Evolutionary conservation across 2,113 vertebrate species (phyloP).

Genomic region (Chauna torquata): DNA sequence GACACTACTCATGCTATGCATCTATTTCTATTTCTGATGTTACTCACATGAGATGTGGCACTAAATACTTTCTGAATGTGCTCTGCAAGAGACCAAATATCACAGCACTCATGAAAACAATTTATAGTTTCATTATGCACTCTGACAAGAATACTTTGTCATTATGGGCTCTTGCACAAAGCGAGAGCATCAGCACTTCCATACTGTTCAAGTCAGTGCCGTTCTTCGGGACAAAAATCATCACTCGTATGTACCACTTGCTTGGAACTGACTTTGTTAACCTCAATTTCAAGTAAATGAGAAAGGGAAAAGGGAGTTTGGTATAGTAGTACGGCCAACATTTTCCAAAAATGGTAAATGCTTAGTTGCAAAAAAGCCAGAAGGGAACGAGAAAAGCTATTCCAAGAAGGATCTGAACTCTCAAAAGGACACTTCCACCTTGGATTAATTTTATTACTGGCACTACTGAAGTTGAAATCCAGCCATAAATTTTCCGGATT

Average conservation of each 20-base stretch:
- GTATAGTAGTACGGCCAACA: conserved; percentile 27
- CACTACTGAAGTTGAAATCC: conserved; percentile 72
- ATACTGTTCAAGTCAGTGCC: conserved; percentile 43
- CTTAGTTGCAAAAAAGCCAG: conserved; percentile 66
- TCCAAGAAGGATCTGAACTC: conserved; percentile 65
- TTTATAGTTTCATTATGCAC: conserved; percentile 80
- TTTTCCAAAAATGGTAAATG: conserved; percentile 58
- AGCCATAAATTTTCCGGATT: conserved; percentile 73
- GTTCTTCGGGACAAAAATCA: conserved; percentile 68
- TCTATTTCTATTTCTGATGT: conserved; percentile 33
- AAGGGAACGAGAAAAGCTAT: conserved; percentile 62
- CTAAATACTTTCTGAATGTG: conserved; percentile 74
- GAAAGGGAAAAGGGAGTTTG: conserved; percentile 45
- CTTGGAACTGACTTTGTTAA: conserved; percentile 72
- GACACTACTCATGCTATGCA: background rate
- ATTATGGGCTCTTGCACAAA: conserved; percentile 68
- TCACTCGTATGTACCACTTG: conserved; percentile 56
- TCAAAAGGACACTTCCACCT: conserved; percentile 71
- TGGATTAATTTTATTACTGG: conserved; percentile 73
- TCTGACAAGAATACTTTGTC: conserved; percentile 76
- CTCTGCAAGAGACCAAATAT: conserved; percentile 69
- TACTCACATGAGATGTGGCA: conserved; percentile 50
- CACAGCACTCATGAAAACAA: conserved; percentile 78
- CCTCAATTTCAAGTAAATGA: conserved; percentile 72
- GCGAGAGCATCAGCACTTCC: conserved; percentile 63